These are phyloP conservation scores for Urocynchramus pylzowi DNA, from an alignment of 2,113 vertebrate genomes.

Conservation along the genomic window DNA sequence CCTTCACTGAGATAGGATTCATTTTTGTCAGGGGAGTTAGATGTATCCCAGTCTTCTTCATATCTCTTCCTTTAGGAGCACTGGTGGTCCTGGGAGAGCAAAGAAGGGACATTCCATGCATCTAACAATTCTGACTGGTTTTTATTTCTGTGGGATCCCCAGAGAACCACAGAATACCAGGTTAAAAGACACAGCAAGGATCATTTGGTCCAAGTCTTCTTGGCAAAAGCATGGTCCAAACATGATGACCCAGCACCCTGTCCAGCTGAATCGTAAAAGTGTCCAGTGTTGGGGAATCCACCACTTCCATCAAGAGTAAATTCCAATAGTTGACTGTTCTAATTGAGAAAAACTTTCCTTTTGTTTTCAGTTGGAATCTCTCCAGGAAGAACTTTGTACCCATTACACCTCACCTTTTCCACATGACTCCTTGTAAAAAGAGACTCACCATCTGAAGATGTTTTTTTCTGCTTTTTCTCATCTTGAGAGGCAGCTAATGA, in stretches of 20 bases:
- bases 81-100: neutral
- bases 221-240: neutral
- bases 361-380: neutral
- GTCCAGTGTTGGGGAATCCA: neutral
- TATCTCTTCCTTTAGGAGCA: neutral
- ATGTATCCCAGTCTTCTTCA: neutral
- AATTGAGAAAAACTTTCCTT: neutral
- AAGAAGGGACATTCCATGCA: neutral
- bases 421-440: neutral
- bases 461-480: neutral
- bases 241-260: neutral
- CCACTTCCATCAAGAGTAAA: neutral
- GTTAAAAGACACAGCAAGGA: neutral
- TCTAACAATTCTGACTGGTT: accelerated
- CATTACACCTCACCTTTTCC: neutral
- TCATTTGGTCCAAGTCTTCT: neutral
- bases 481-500: neutral
- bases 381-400: neutral
- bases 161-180: neutral
- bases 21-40: neutral
- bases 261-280: neutral
- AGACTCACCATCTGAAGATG: neutral
- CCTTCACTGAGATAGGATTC: neutral
- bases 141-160: neutral
- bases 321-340: neutral